phyloP scores from a whole-genome alignment of 1,140 invertebrate species.

The Sarcophaga bullata region DNA sequence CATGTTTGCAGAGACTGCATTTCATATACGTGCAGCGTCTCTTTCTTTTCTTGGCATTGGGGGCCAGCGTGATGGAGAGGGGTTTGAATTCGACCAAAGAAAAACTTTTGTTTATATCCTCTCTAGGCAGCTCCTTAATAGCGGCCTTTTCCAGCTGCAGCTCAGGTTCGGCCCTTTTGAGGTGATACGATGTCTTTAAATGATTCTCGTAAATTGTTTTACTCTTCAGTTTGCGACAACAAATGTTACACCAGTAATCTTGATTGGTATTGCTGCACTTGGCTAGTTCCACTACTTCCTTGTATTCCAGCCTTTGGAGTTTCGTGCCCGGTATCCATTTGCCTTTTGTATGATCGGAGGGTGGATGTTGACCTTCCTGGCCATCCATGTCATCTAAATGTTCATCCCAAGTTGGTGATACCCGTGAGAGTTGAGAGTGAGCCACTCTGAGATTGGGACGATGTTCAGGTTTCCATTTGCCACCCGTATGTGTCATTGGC shows the following conservation, averaged over 20 bases:
- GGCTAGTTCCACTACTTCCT: conserved; percentile 59
- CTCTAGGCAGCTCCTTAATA: conserved; percentile 42
- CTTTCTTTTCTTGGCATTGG: conserved; percentile 63
- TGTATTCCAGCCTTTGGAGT: conserved; percentile 66
- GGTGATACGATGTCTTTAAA: conserved; percentile 77
- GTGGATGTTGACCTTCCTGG: conserved; percentile 67
- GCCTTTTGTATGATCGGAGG: conserved; percentile 76
- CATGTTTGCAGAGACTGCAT: conserved; percentile 77
- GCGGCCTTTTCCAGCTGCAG: conserved; percentile 71
- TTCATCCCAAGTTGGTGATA: conserved; percentile 59
- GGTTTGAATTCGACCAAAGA: not conserved
- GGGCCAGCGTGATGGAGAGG: not conserved
- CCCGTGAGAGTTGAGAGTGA: conserved; percentile 51
- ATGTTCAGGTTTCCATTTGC: conserved; percentile 75
- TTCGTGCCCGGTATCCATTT: conserved; percentile 79
- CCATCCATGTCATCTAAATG: conserved; percentile 59
- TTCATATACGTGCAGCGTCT: conserved; percentile 70
- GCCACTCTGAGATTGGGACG: conserved; percentile 51
- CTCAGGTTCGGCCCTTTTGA: conserved; percentile 75
- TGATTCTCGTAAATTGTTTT: conserved; percentile 80
- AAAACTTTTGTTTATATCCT: conserved; percentile 40
- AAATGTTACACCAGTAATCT: conserved; percentile 82
- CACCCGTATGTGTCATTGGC: conserved; percentile 75
- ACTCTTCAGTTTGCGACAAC: conserved; percentile 78
- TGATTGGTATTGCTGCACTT: conserved; percentile 60